Evolutionary conservation across 2,888 invertebrate species (phyloP).

Genomic region (Phaedon cochleariae): DNA sequence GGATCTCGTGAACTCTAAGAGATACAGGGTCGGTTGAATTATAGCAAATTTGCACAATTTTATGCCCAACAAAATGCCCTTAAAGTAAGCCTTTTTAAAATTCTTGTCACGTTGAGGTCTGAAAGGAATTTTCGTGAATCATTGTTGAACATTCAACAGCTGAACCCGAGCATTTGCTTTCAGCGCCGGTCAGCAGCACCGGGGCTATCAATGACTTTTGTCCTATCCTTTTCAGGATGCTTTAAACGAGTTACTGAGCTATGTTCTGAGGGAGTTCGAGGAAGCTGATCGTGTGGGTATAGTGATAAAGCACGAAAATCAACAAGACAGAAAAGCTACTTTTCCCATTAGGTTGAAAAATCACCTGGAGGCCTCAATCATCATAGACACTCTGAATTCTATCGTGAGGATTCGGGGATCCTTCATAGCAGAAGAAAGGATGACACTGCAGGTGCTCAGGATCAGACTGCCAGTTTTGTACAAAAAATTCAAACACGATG

Average conservation of each 20-base stretch:
- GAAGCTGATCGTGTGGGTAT: slow-evolving; percentile 34
- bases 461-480: slow-evolving; percentile 27
- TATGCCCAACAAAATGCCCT: too few species aligned
- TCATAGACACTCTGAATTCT: slow-evolving; percentile 28
- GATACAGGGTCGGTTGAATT: too few species aligned
- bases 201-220: neutral
- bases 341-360: slow-evolving; percentile 32
- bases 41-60: too few species aligned
- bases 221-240: slow-evolving; percentile 22
- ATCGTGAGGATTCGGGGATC: slow-evolving; percentile 19
- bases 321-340: slow-evolving; percentile 19
- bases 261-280: slow-evolving; percentile 30
- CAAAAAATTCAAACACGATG: slow-evolving; percentile 15
- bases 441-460: slow-evolving; percentile 33
- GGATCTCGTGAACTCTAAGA: too few species aligned
- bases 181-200: too few species aligned
- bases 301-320: slow-evolving; percentile 32
- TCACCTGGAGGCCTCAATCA: slow-evolving; percentile 18
- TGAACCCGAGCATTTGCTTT: too few species aligned
- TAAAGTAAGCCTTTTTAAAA: too few species aligned
- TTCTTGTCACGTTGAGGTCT: too few species aligned
- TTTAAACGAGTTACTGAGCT: slow-evolving; percentile 28
- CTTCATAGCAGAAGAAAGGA: slow-evolving; percentile 25
- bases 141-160: too few species aligned
- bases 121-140: too few species aligned